Base-by-base conservation (phyloP, 2,888 invertebrate species). In the Cryptosula pallasiana region DNA sequence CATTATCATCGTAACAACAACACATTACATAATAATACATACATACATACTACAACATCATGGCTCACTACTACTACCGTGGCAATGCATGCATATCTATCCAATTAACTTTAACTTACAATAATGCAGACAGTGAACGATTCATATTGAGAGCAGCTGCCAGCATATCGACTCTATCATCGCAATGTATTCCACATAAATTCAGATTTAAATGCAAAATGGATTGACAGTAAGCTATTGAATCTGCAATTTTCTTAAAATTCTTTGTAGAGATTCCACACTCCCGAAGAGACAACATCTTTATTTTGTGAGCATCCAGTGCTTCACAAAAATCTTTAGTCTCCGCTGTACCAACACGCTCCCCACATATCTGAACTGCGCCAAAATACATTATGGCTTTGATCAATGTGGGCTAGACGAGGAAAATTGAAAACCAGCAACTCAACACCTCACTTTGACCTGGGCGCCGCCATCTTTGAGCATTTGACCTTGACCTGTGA, bases 121-220 rank as follows among this genome's bases (percentile, higher is more conserved):
- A 78, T 13, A 82, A 72, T 1, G 79, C 77, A 32, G 76, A 75
- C 13, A 82, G 73, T 9, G 79, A 79, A 63, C 76, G 71, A 71
- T 82, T 82, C 34, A 74, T 77, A 57, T 75, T 74, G 1, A 82
- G 71, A 9, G 77, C 77, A 34, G 75, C 74, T 34, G 79, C 78
- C 16, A 82, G 73, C 25, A 76, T 71, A 69, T 80, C 77, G 0
- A 79, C 75, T 29, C 80, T 74, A 16, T 74, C 75, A 5, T 75
- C 71, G 69, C 75, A 75, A 13, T 72, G 74, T 0, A 82, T 73
- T 25, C 80, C 75, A 27, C 79, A 78, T 23, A 82, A 73, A 74
- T 77, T 79, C 23, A 82, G 74, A 57, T 78, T 79, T 20, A 82
- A 75, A 71, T 82, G 81, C 1, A 79, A 77, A 16, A 82, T 69